Evolutionary conservation across 2,888 invertebrate species (phyloP).

Genomic region (Drosophila robusta): DNA sequence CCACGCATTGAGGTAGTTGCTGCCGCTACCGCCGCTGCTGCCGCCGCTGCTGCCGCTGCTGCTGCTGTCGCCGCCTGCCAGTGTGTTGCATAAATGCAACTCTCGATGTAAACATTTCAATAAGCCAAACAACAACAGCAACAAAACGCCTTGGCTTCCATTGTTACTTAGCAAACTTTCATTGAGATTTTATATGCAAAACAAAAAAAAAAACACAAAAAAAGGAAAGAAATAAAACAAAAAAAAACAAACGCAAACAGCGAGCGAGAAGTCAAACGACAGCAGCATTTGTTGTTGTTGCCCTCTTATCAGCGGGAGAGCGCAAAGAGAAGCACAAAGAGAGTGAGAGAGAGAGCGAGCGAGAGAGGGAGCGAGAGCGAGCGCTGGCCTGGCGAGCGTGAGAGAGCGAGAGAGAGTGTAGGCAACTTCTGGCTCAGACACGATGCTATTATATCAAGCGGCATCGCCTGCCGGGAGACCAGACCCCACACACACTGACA

Average conservation of each 20-base stretch:
- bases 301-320: slow-evolving; percentile 73
- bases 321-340: slow-evolving; percentile 16
- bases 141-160: slow-evolving; percentile 64
- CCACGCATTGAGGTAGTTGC: slow-evolving; percentile 56
- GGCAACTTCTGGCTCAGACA: slow-evolving; percentile 24
- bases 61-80: slow-evolving; percentile 20
- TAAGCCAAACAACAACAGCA: slow-evolving; percentile 57
- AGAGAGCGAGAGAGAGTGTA: slow-evolving; percentile 35
- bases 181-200: slow-evolving; percentile 73
- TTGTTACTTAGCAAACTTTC: slow-evolving; percentile 73
- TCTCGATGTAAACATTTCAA: slow-evolving; percentile 65
- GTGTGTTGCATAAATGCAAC: slow-evolving; percentile 54
- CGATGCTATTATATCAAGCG: slow-evolving; percentile 53
- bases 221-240: slow-evolving; percentile 18
- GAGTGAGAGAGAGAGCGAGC: slow-evolving; percentile 16
- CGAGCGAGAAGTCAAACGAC: slow-evolving; percentile 28
- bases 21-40: slow-evolving; percentile 17
- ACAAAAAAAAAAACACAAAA: slow-evolving; percentile 36
- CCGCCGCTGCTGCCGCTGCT: slow-evolving; percentile 6
- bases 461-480: slow-evolving; percentile 59
- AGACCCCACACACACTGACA: slow-evolving; percentile 58
- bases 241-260: slow-evolving; percentile 31
- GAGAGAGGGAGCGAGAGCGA: slow-evolving; percentile 36
- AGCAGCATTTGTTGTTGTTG: slow-evolving; percentile 31
- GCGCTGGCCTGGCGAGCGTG: slow-evolving; percentile 10